Evolutionary conservation across 2,888 invertebrate genomes (phyloP).

Genomic region (Mechanitis mazaeus): DNA sequence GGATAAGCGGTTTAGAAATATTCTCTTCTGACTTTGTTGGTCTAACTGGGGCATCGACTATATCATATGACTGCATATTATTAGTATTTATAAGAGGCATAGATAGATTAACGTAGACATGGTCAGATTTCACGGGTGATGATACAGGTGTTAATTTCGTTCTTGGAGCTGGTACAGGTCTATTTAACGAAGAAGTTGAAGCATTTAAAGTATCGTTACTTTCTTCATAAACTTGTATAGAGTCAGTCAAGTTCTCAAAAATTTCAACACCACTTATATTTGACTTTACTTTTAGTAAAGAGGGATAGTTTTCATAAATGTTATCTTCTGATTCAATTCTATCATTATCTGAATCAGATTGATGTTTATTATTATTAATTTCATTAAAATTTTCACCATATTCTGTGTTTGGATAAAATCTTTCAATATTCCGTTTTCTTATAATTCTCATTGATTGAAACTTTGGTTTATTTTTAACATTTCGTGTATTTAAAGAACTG

Average conservation of each 20-base stretch:
- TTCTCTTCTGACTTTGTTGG: constrained; percentile 59
- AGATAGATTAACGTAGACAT: constrained; percentile 78
- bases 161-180: constrained; percentile 78
- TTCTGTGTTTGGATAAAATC: constrained; percentile 71
- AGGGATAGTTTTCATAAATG: constrained; percentile 68
- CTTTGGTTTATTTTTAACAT: constrained; percentile 49
- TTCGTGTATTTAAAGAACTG: constrained; percentile 65
- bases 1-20: constrained; percentile 40
- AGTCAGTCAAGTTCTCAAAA: constrained; percentile 81
- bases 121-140: constrained; percentile 67
- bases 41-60: constrained; percentile 58
- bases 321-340: constrained; percentile 43
- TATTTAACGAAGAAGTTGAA: constrained; percentile 71
- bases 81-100: constrained; percentile 64
- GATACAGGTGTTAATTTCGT: constrained; percentile 58
- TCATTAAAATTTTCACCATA: constrained; percentile 68
- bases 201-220: constrained; percentile 46
- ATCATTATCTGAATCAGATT: constrained; percentile 40
- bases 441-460: constrained; percentile 71
- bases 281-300: constrained; percentile 51
- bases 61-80: constrained; percentile 48
- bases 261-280: constrained; percentile 64
- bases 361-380: constrained; percentile 65
- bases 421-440: constrained; percentile 67
- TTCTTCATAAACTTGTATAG: constrained; percentile 80